Evolutionary conservation across 2,113 vertebrate species (phyloP).

Genomic region (Passer domesticus): DNA sequence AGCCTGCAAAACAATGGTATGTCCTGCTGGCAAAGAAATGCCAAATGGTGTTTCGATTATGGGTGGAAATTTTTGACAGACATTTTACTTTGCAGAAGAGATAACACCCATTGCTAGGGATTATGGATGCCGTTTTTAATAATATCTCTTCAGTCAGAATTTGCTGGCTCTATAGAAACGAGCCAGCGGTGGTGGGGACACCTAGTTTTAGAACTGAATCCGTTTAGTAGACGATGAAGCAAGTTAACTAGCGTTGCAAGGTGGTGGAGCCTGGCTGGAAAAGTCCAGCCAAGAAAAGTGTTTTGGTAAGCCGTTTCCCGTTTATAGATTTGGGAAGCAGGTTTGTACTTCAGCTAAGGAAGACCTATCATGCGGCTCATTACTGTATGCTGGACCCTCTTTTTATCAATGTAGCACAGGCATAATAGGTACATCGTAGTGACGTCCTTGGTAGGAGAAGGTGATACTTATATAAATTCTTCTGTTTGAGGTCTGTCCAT

Average conservation of each 20-base stretch:
- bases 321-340: neutral
- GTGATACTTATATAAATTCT: neutral
- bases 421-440: neutral
- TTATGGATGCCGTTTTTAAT: rapidly evolving
- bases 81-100: neutral
- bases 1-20: rapidly evolving
- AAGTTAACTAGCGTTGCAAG: rapidly evolving
- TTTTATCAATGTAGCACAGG: neutral
- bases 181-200: rapidly evolving
- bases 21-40: neutral
- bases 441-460: neutral
- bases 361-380: rapidly evolving
- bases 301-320: neutral
- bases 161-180: rapidly evolving
- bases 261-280: neutral
- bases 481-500: neutral
- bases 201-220: rapidly evolving
- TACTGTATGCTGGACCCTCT: neutral
- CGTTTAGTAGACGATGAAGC: neutral
- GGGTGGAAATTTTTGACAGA: neutral
- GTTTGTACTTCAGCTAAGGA: neutral
- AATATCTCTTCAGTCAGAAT: neutral
- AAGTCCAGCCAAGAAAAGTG: neutral
- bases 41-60: rapidly evolving
- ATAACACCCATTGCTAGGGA: rapidly evolving